phyloP scores from a whole-genome alignment of 2,888 invertebrate species.

The Lycia hirtaria region DNA sequence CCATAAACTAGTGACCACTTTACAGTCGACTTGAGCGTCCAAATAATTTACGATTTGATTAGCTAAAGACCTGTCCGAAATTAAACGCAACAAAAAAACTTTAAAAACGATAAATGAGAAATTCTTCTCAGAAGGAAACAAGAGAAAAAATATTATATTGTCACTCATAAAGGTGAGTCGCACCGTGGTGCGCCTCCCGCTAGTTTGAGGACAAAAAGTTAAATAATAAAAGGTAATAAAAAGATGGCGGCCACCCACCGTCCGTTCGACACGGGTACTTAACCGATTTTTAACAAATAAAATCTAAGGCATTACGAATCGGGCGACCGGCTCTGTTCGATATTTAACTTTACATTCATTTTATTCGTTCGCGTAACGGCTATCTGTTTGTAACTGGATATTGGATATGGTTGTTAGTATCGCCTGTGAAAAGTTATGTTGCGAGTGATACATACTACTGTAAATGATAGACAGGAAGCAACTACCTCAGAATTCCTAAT shows the following conservation, averaged over 20 bases:
- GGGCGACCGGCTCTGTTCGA: conserved; percentile 66
- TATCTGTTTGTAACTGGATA: conserved; percentile 27
- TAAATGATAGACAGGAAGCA: background rate
- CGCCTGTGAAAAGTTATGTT: conserved; percentile 13
- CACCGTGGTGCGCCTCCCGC: conserved; percentile 79
- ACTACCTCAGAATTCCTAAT: no score
- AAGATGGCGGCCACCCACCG: conserved; percentile 83
- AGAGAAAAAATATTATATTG: conserved; percentile 70
- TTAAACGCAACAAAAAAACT: conserved; percentile 61
- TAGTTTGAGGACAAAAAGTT: conserved; percentile 74
- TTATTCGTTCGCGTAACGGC: conserved; percentile 40
- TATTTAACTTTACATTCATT: conserved; percentile 70
- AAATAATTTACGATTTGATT: conserved; percentile 81
- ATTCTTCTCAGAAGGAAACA: conserved; percentile 71
- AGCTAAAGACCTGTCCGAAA: conserved; percentile 71
- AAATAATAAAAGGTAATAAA: conserved; percentile 82
- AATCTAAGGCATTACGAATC: conserved; percentile 85
- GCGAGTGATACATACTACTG: background rate
- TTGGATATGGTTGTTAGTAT: conserved; percentile 45
- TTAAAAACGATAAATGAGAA: conserved; percentile 59
- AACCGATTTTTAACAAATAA: conserved; percentile 86
- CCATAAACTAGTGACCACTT: conserved; percentile 76
- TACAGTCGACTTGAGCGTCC: conserved; percentile 51
- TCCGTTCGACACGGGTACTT: conserved; percentile 84
- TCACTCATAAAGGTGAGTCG: conserved; percentile 82